Conservation (phyloP, 2,797 vertebrate species). For the Ceryle rudis region DNA sequence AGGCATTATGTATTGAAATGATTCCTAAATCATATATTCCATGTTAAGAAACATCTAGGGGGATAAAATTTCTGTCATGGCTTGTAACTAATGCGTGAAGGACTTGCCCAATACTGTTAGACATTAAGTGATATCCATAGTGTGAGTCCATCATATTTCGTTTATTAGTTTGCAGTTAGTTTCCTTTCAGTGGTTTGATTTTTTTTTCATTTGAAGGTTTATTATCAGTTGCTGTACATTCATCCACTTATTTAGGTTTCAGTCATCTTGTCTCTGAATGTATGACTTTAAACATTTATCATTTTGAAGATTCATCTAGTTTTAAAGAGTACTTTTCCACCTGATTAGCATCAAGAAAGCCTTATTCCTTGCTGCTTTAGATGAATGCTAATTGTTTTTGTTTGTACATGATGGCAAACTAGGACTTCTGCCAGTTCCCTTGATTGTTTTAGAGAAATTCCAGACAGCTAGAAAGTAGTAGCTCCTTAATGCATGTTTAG, state of each 20-base stretch:
- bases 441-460: constrained; percentile 43
- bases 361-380: not conserved
- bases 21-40: constrained; percentile 58
- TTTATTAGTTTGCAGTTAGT: constrained; percentile 42
- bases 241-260: constrained; percentile 33
- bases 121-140: constrained; percentile 35
- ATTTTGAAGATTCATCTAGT: constrained; percentile 31
- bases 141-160: constrained; percentile 3
- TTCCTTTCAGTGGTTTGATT: not conserved
- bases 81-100: constrained; percentile 36
- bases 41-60: constrained; percentile 30
- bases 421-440: constrained; percentile 42
- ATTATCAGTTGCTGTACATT: constrained; percentile 21
- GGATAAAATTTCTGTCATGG: constrained; percentile 60
- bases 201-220: constrained; percentile 34
- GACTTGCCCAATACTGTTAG: constrained; percentile 29
- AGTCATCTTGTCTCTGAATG: not conserved
- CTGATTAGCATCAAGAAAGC: not conserved
- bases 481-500: constrained; percentile 52
- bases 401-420: constrained; percentile 14
- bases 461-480: constrained; percentile 33
- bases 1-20: constrained; percentile 68
- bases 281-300: constrained; percentile 44
- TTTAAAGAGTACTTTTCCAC: not conserved
- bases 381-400: constrained; percentile 18